Evolutionary conservation across 1,140 invertebrate genomes (phyloP), one percentile per base, ranked within the genome.

Genomic region (Psilanteris sp.): DNA sequence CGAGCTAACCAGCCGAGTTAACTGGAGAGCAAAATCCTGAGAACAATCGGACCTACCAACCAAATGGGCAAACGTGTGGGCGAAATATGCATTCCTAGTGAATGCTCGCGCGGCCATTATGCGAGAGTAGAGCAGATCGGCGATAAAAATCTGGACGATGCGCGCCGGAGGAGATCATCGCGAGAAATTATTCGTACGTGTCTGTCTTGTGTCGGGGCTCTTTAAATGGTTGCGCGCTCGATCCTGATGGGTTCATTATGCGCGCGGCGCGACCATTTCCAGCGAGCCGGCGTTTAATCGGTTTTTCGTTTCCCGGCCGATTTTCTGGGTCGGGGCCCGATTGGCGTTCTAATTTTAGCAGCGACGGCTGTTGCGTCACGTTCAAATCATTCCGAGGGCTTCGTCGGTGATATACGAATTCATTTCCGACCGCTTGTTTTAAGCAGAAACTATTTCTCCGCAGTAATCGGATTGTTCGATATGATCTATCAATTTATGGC

Each of bases 1-100:
- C 78, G 62, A 77, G 77, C 79, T 80, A 79, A 80, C 67, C 80
- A 83, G 77, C 64, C 46, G 57, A 75, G 78, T 75, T 76, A 83
- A 84, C 77, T 76, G 79, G 76, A 75, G 44, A 74, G 46, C 67
- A 78, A 71, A 64, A 86, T 85, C 83, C 81, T 85, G 84, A 85
- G 85, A 86, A 87, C 85, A 85, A 87, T 85, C 82, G 80, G 83
- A 86, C 81, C 83, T 84, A 79, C 77, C 70, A 54, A 76, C 59
- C 54, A 46, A 83, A 79, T 61, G 79, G 77, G 83, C 52, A 41
- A 80, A 77, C 48, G 82, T 79, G 84, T 86, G 82, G 83, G 85
- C 83, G 77, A 85, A 84, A 84, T 83, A 74, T 80, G 81, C 84
- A 86, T 85, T 85, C 83, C 81, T 82, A 79, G 76, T 31, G 57